These are phyloP conservation scores for Ochropleura plecta DNA, from an alignment of 2,888 invertebrate species.

Conservation along the genomic window DNA sequence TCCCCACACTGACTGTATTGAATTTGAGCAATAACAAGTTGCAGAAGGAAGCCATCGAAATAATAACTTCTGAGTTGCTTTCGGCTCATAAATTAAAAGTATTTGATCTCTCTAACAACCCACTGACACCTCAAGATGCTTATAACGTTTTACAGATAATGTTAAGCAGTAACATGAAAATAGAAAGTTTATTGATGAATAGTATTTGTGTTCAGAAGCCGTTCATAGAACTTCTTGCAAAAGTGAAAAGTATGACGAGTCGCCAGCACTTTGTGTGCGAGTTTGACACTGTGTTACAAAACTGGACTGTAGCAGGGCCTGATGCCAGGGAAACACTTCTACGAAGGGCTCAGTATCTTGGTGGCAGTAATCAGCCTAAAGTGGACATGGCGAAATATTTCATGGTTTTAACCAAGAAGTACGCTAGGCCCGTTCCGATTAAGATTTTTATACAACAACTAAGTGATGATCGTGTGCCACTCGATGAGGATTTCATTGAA, in stretches of 20 bases:
- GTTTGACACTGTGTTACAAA: constrained; percentile 66
- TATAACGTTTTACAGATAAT: constrained; percentile 60
- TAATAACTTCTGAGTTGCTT: constrained; percentile 62
- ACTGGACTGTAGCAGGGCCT: constrained; percentile 66
- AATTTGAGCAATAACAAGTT: constrained; percentile 74
- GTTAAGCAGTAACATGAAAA: constrained; percentile 65
- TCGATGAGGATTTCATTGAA: constrained; percentile 28
- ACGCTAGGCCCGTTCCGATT: constrained; percentile 1
- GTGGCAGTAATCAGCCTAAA: constrained; percentile 40
- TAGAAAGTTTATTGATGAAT: constrained; percentile 70
- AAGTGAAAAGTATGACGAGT: constrained; percentile 68
- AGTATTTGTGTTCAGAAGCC: constrained; percentile 69
- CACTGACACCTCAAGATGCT: constrained; percentile 70
- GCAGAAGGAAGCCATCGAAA: constrained; percentile 62
- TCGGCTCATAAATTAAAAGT: constrained; percentile 69
- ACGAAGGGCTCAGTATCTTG: constrained; percentile 70
- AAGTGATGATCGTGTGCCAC: constrained; percentile 12
- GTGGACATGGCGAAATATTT: constrained; percentile 69
- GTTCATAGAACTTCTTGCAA: constrained; percentile 66
- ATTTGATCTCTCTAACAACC: constrained; percentile 75
- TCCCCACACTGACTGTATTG: constrained; percentile 67
- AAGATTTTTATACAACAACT: constrained; percentile 34
- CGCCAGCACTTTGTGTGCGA: constrained; percentile 64
- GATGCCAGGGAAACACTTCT: constrained; percentile 71
- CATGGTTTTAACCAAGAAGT: constrained; percentile 44